Percentiles rank a stretch among this genome's conserved stretches.
Evolutionary conservation across 2,113 vertebrate species (phyloP).

Genomic region (Rhombomys opimus): DNA sequence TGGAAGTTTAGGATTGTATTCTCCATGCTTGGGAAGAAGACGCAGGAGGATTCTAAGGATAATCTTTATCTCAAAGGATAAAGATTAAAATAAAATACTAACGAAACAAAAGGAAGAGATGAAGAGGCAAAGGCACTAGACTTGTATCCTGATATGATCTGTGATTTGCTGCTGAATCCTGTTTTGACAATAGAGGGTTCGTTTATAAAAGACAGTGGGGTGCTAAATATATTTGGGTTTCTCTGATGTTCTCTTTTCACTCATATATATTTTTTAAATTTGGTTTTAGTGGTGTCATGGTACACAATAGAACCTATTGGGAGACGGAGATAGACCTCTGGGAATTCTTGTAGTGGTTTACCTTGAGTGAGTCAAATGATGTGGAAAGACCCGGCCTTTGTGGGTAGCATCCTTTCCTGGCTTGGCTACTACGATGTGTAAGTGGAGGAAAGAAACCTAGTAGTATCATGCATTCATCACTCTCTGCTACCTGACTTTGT

Average conservation of each 20-base stretch:
- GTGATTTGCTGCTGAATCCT: not conserved
- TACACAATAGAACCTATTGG: not conserved
- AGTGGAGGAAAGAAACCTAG: too few species aligned
- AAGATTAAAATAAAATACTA: not conserved
- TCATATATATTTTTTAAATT: slow-evolving; percentile 4
- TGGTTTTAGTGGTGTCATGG: not conserved
- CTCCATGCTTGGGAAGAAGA: not conserved
- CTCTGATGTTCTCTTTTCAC: not conserved
- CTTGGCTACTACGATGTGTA: too few species aligned
- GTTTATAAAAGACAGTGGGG: not conserved
- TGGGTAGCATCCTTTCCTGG: not conserved
- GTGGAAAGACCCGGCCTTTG: not conserved
- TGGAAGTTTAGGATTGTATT: not conserved
- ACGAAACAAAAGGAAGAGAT: not conserved
- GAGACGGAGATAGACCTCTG: not conserved
- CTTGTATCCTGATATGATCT: not conserved
- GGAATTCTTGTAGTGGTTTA: not conserved
- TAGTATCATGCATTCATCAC: not conserved
- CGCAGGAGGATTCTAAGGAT: not conserved
- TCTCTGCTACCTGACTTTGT: too few species aligned
- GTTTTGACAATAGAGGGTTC: slow-evolving; percentile 1
- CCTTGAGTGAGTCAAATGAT: not conserved
- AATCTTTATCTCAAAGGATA: not conserved
- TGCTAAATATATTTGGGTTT: not conserved
- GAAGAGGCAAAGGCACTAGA: not conserved